Percentiles rank a stretch among this genome's conserved stretches.
phyloP scores from a whole-genome alignment of 2,113 vertebrate species.

The Speoplatyrhinus poulsoni region DNA sequence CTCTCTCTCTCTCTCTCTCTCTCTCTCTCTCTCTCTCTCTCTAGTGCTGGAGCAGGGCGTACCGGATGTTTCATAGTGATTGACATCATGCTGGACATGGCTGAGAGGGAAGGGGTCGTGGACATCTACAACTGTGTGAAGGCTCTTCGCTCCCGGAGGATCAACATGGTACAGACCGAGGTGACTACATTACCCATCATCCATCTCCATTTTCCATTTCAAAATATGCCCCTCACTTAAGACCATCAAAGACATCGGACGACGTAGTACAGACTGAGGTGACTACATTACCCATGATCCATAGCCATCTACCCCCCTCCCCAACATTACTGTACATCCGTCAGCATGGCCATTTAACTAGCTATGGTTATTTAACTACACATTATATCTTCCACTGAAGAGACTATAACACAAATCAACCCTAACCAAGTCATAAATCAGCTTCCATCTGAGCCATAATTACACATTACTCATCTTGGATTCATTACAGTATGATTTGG shows the following conservation, averaged over 20 bases:
- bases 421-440: neutral
- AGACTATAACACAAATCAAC: neutral
- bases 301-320: slow-evolving; percentile 58
- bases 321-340: neutral
- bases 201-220: slow-evolving; percentile 61
- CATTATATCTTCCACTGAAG: neutral
- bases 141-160: slow-evolving; percentile 92
- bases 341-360: slow-evolving; percentile 7
- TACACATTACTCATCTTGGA: neutral
- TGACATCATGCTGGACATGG: slow-evolving; percentile 99
- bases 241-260: no score
- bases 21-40: neutral
- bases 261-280: slow-evolving; percentile 77
- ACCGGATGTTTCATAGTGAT: slow-evolving; percentile 98
- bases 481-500: neutral
- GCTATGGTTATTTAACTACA: no score
- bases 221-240: no score
- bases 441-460: neutral
- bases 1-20: neutral
- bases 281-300: slow-evolving; percentile 77
- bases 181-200: slow-evolving; percentile 81
- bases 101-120: slow-evolving; percentile 96
- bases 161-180: slow-evolving; percentile 99
- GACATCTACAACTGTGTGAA: slow-evolving; percentile 99
- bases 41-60: slow-evolving; percentile 93